Evolutionary conservation across 2,888 invertebrate species (phyloP), one percentile per base, ranked within the genome.

Genomic region (Rotaria sp.): DNA sequence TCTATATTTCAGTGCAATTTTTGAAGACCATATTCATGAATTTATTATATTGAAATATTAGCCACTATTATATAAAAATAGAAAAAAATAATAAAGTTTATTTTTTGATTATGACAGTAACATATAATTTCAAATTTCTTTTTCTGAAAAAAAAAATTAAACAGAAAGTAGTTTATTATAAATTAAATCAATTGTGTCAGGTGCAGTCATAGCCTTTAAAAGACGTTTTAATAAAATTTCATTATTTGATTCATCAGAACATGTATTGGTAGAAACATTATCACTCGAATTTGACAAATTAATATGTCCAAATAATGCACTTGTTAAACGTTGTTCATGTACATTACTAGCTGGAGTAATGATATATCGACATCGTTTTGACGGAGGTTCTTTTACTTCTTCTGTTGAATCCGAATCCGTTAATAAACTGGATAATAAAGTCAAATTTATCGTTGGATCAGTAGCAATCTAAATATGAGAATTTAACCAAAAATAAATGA

Each of bases 121-220:
- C 50, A 18, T 50, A 50, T 13, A 18, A 50, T 18, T 50, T 18
- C 4, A 13, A 55, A 21, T 26, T 24, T 24, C 24, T 55, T 55
- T 55, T 10, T 26, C 15, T 10, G 0, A 15, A 50, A 11, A 57
- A 57, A 26, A n/a, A 11, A 57, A 10, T 57, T 2, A 57, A 11
- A 11, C 7, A 57, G 57, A 57, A 74, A 74, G 24, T 80, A 80
- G n/a, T 80, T 80, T 80, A 26, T 80, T 80, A 45, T 80, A 80
- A 26, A 80, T 80, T 45, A 80, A 80, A 80, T 80, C 38, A 45
- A 80, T 80, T 45, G 75, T 80, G 5, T 80, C 75, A 24, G 30
- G 45, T 80, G 41, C 38, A 80, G 75, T 80, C 45, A 80, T 45
- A 21, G 38, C 75, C 45, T 26, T 38, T 26, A 80, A 21, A 4